Conservation (phyloP, 2,113 vertebrate genomes). For the Choloepus hoffmanni region DNA sequence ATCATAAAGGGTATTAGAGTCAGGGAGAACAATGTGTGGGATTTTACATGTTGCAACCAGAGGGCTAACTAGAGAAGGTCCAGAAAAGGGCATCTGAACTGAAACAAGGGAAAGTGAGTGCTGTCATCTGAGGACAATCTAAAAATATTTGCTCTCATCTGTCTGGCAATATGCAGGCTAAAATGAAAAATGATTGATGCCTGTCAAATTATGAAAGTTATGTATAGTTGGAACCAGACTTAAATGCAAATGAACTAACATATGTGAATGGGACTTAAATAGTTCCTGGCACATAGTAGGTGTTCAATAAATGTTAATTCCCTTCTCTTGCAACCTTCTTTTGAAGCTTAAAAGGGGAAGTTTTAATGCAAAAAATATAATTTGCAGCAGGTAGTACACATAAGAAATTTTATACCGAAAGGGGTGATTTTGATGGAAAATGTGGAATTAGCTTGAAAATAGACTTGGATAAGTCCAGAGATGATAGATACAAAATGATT, state of each 20-base stretch:
- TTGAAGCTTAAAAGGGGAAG: slow-evolving; percentile 64
- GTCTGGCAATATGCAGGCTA: slow-evolving; percentile 81
- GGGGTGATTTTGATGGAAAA: slow-evolving; percentile 26
- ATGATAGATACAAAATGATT: background rate
- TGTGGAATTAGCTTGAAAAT: slow-evolving; percentile 42
- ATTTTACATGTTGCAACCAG: slow-evolving; percentile 49
- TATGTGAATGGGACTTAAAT: slow-evolving; percentile 83
- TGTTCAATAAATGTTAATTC: slow-evolving; percentile 81
- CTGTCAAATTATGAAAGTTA: slow-evolving; percentile 82
- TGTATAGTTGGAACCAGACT: slow-evolving; percentile 80
- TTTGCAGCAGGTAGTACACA: slow-evolving; percentile 58
- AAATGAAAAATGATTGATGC: slow-evolving; percentile 82
- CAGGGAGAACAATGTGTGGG: slow-evolving; percentile 55
- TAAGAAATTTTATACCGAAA: slow-evolving; percentile 13
- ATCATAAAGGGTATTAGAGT: slow-evolving; percentile 38
- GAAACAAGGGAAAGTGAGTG: slow-evolving; percentile 62
- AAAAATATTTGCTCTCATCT: slow-evolving; percentile 83
- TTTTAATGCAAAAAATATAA: slow-evolving; percentile 59
- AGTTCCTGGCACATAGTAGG: slow-evolving; percentile 83
- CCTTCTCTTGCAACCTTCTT: slow-evolving; percentile 57
- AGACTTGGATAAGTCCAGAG: slow-evolving; percentile 22
- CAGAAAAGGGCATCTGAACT: slow-evolving; percentile 75
- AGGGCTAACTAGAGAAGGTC: slow-evolving; percentile 51
- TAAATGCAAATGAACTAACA: slow-evolving; percentile 82
- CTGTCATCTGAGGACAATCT: slow-evolving; percentile 83